Percentiles rank a stretch among this genome's conserved stretches.
These are phyloP conservation scores for Eupithecia inturbata DNA, from an alignment of 2,888 invertebrate species.

Conservation along the genomic window DNA sequence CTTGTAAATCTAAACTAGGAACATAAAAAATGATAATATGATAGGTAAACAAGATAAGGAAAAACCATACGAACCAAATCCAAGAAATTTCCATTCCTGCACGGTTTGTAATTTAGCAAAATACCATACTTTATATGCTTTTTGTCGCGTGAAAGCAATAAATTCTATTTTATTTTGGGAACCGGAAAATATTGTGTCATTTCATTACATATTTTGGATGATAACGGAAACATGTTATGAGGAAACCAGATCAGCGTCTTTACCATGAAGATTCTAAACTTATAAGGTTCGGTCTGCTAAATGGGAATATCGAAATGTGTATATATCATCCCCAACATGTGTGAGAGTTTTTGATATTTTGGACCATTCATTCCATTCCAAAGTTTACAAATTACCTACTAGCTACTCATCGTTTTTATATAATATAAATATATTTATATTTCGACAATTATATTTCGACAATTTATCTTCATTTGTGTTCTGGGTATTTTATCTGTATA, in stretches of 20 bases:
- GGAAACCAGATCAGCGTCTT: neutral
- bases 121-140: slow-evolving; percentile 45
- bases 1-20: neutral
- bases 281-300: neutral
- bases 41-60: slow-evolving; percentile 30
- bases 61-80: slow-evolving; percentile 32
- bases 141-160: slow-evolving; percentile 44
- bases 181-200: slow-evolving; percentile 38
- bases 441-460: too few relatives aligned
- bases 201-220: slow-evolving; percentile 35
- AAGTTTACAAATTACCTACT: neutral
- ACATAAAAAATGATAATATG: slow-evolving; percentile 29
- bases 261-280: neutral
- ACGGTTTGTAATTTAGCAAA: slow-evolving; percentile 44
- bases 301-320: neutral
- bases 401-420: too few relatives aligned
- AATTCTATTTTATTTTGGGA: slow-evolving; percentile 42
- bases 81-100: slow-evolving; percentile 32
- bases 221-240: neutral
- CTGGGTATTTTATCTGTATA: too few relatives aligned
- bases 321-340: neutral
- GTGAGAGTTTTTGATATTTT: neutral
- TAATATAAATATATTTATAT: too few relatives aligned
- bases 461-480: neutral
- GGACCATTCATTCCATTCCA: neutral